These are phyloP conservation scores for Melieria crassipennis DNA, from an alignment of 2,888 invertebrate genomes.

Conservation along the genomic window DNA sequence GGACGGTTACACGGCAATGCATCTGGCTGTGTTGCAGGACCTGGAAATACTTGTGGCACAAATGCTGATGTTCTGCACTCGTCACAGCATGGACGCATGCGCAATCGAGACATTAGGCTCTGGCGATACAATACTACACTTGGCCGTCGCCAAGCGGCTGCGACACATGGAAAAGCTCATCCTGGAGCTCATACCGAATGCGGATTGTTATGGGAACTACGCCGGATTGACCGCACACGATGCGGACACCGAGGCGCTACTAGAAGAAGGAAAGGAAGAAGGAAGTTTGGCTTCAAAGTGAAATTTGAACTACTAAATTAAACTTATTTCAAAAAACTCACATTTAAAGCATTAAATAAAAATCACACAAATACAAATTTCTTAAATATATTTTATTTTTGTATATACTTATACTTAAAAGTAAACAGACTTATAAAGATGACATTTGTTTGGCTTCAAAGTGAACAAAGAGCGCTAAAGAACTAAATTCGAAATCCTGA, in stretches of 20 bases:
- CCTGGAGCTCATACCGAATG: not conserved
- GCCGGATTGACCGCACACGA: not conserved
- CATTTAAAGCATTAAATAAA: too few relatives aligned
- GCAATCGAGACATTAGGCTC: not conserved
- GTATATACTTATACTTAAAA: too few relatives aligned
- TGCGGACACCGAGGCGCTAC: not conserved
- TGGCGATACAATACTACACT: constrained; percentile 10
- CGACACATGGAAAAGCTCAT: not conserved
- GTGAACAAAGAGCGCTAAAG: too few relatives aligned
- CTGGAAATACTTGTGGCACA: not conserved
- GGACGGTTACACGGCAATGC: not conserved
- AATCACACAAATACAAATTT: too few relatives aligned
- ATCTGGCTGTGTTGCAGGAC: not conserved
- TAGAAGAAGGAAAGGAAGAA: too few relatives aligned
- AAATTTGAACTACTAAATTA: too few relatives aligned
- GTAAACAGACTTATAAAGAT: not conserved
- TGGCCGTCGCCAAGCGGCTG: not conserved
- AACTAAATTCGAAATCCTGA: too few relatives aligned
- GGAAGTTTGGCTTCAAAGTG: too few relatives aligned
- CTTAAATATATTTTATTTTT: too few relatives aligned
- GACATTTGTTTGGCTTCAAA: not conserved
- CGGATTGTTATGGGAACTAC: constrained; percentile 7
- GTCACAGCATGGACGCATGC: not conserved
- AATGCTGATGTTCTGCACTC: not conserved
- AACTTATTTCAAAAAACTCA: too few relatives aligned